These are phyloP conservation scores for Epinotia nisella DNA, from an alignment of 2,888 invertebrate genomes.

Conservation along the genomic window DNA sequence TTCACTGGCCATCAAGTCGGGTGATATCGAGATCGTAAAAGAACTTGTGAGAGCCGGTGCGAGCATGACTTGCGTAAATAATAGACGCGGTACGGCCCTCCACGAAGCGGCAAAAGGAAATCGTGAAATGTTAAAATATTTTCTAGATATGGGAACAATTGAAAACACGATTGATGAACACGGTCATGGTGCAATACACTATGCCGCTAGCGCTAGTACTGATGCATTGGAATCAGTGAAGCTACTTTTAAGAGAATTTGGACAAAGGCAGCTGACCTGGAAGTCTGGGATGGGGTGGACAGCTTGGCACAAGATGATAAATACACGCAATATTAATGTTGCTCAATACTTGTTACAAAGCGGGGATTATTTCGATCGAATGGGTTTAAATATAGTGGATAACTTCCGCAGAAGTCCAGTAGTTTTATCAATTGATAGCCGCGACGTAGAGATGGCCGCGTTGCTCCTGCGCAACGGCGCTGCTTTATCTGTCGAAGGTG, in stretches of 20 bases:
- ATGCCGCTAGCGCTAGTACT: too few relatives aligned
- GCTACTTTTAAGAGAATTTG: slow-evolving; percentile 1
- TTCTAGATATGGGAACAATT: too few relatives aligned
- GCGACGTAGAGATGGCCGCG: background rate
- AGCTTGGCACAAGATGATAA: background rate
- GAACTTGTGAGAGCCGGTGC: too few relatives aligned
- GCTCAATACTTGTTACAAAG: slow-evolving; percentile 6
- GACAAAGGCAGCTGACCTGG: background rate
- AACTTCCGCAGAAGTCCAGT: background rate
- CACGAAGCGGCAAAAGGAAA: too few relatives aligned
- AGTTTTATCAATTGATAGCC: background rate
- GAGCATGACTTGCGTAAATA: too few relatives aligned
- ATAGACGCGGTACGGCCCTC: too few relatives aligned
- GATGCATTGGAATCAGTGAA: background rate
- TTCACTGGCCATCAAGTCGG: too few relatives aligned
- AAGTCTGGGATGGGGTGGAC: background rate
- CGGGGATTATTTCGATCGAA: background rate
- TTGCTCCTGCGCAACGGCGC: background rate
- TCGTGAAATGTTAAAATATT: too few relatives aligned
- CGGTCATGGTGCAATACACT: too few relatives aligned
- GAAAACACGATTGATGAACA: too few relatives aligned
- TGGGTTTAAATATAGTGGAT: background rate
- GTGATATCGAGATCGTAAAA: too few relatives aligned
- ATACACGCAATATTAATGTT: background rate
- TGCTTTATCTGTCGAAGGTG: background rate